These are phyloP conservation scores for Rhagophthalmus giganteus DNA, from an alignment of 2,888 invertebrate species.

Conservation along the genomic window DNA sequence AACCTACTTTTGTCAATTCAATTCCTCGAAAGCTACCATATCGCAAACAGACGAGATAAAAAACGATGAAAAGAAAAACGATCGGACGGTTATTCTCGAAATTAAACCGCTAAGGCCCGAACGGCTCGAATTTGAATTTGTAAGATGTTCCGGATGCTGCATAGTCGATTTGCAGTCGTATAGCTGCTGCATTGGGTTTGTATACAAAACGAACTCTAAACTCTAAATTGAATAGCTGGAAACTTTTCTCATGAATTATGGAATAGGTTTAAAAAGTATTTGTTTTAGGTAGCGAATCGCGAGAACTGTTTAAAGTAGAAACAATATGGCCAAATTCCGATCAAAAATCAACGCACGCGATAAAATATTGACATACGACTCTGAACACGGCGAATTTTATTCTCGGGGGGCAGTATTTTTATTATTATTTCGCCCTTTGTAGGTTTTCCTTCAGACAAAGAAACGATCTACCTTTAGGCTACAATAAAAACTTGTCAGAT, in stretches of 20 bases:
- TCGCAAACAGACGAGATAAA: too few relatives aligned
- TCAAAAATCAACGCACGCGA: slow-evolving; percentile 24
- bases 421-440: background rate
- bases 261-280: slow-evolving; percentile 20
- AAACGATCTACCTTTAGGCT: background rate
- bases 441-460: background rate
- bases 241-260: slow-evolving; percentile 21
- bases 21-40: too few relatives aligned
- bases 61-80: too few relatives aligned
- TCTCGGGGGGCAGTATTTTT: slow-evolving; percentile 7
- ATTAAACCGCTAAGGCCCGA: background rate
- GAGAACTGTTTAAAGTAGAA: slow-evolving; percentile 22
- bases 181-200: slow-evolving; percentile 2
- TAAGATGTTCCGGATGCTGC: slow-evolving; percentile 2
- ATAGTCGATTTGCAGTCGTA: background rate
- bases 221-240: slow-evolving; percentile 6
- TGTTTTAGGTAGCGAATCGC: slow-evolving; percentile 25
- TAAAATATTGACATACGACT: slow-evolving; percentile 18
- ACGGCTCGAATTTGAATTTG: slow-evolving; percentile 4
- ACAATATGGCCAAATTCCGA: slow-evolving; percentile 22
- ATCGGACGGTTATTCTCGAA: background rate
- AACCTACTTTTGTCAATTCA: too few relatives aligned
- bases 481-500: background rate
- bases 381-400: slow-evolving; percentile 10
- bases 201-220: slow-evolving; percentile 4